phyloP scores from a whole-genome alignment of 2,888 invertebrate species.

The Actias luna region DNA sequence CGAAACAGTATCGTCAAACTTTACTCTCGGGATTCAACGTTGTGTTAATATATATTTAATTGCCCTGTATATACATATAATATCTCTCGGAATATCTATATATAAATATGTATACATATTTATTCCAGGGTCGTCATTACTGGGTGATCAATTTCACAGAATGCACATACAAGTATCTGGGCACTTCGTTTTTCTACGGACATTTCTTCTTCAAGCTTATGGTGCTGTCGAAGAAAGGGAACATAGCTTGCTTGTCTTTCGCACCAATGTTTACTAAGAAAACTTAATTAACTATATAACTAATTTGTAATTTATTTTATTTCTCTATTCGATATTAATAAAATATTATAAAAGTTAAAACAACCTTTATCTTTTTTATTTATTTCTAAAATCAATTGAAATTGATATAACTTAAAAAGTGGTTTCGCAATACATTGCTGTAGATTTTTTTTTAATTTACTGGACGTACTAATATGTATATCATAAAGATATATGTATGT shows the following conservation, averaged over 20 bases:
- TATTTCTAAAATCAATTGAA: no score
- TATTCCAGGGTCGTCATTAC: constrained; percentile 33
- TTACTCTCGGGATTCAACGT: not conserved
- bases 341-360: no score
- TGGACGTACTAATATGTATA: no score
- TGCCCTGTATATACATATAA: no score
- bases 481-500: no score
- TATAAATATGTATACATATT: not conserved
- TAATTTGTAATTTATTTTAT: no score
- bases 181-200: constrained; percentile 40
- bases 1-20: not conserved
- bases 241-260: constrained; percentile 27
- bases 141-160: constrained; percentile 30
- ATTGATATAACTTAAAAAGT: no score
- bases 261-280: constrained; percentile 11
- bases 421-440: no score
- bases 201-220: constrained; percentile 33
- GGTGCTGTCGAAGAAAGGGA: constrained; percentile 33
- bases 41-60: not conserved
- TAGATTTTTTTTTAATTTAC: no score
- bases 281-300: not conserved
- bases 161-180: constrained; percentile 31
- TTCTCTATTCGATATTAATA: no score
- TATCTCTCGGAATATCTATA: not conserved
- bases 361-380: no score